phyloP scores from a whole-genome alignment of 2,797 vertebrate species.

The Sebastes minor region DNA sequence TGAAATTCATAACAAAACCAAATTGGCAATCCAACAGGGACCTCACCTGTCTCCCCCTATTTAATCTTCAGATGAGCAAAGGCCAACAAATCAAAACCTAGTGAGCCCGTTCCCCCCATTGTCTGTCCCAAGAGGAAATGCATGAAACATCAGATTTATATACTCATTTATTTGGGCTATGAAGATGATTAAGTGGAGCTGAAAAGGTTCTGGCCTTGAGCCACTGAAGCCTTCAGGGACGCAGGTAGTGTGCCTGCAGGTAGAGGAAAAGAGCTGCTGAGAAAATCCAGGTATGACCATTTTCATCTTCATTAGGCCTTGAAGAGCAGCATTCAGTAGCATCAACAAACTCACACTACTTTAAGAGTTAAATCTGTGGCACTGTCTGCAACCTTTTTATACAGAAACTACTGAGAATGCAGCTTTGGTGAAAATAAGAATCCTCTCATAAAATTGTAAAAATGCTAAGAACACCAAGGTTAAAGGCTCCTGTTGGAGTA shows the following conservation, averaged over 20 bases:
- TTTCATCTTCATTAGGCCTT: conserved; percentile 7
- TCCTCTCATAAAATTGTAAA: background rate
- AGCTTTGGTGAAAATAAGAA: background rate
- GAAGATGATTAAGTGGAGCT: conserved; percentile 67
- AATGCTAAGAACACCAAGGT: background rate
- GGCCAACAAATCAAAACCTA: conserved; percentile 40
- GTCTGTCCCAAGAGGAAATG: conserved; percentile 47
- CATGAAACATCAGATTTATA: conserved; percentile 58
- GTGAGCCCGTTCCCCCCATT: conserved; percentile 8
- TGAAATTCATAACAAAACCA: conserved; percentile 4
- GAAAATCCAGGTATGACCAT: background rate
- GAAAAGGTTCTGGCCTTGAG: conserved; percentile 46
- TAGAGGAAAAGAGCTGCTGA: conserved; percentile 25
- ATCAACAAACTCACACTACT: background rate
- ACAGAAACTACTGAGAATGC: background rate
- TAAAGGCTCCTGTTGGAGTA: background rate
- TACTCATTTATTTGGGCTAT: conserved; percentile 59
- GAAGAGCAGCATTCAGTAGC: conserved; percentile 10
- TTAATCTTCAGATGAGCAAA: conserved; percentile 32
- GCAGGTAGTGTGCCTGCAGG: conserved; percentile 20
- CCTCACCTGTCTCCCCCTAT: conserved; percentile 29
- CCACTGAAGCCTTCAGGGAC: conserved; percentile 43
- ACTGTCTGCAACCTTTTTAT: background rate
- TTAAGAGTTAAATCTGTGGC: background rate
- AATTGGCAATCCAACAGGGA: background rate